These are phyloP conservation scores for Conops quadrifasciatus DNA, from an alignment of 2,888 invertebrate species.

Conservation along the genomic window DNA sequence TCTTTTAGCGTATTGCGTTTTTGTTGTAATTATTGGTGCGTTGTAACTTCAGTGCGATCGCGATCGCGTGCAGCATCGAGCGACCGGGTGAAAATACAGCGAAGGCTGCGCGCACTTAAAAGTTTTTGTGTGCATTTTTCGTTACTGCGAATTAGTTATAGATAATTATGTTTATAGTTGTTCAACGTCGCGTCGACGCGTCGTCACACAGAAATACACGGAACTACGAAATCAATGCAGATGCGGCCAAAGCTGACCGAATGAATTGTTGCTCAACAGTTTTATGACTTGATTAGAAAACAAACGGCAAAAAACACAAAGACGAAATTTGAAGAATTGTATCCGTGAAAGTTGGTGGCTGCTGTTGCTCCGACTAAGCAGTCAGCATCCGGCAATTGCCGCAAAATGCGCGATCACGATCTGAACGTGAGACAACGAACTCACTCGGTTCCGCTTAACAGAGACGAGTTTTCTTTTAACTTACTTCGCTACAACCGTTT, in stretches of 20 bases:
- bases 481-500: too few species aligned
- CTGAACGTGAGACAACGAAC: background rate
- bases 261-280: background rate
- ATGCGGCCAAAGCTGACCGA: background rate
- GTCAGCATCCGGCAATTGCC: slow-evolving; percentile 18
- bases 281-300: too few species aligned
- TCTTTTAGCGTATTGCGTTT: background rate
- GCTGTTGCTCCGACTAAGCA: slow-evolving; percentile 2
- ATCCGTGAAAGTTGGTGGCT: slow-evolving; percentile 31
- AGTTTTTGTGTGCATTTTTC: background rate
- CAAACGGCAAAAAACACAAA: too few species aligned
- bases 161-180: background rate
- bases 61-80: slow-evolving; percentile 40
- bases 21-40: slow-evolving; percentile 48
- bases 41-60: slow-evolving; percentile 38
- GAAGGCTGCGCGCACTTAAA: background rate
- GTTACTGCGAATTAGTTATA: background rate
- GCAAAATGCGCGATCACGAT: slow-evolving; percentile 23
- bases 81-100: background rate
- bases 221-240: background rate
- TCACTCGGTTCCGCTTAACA: background rate
- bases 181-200: too few species aligned
- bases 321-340: background rate
- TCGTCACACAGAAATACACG: background rate
- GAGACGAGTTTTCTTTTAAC: background rate